A percentile compares a stretch with the other conserved stretches of the same genome.
Evolutionary conservation across 2,888 invertebrate species (phyloP).

Genomic region (Agrotis ipsilon): DNA sequence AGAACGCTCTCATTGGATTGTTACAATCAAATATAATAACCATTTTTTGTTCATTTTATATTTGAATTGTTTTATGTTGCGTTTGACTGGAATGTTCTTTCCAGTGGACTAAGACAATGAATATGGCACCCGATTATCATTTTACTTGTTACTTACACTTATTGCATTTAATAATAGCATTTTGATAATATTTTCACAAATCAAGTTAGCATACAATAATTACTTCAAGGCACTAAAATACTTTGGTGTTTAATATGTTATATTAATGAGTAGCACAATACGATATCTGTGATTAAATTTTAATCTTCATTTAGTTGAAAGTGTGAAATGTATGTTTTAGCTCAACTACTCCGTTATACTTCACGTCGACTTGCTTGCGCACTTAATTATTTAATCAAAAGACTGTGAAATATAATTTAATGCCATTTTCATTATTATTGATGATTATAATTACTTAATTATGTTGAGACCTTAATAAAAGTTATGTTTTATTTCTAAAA

Average conservation of each 20-base stretch:
- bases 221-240: conserved; percentile 20
- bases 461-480: conserved; percentile 70
- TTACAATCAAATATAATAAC: conserved; percentile 46
- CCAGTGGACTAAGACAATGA: conserved; percentile 40
- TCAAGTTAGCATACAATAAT: conserved; percentile 21
- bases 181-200: conserved; percentile 57
- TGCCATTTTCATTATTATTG: conserved; percentile 83
- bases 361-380: conserved; percentile 70
- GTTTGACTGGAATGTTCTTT: conserved; percentile 44
- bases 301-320: conserved; percentile 53
- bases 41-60: conserved; percentile 24
- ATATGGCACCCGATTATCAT: conserved; percentile 61
- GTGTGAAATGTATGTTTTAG: conserved; percentile 38
- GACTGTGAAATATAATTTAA: conserved; percentile 86
- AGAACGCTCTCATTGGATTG: conserved; percentile 40
- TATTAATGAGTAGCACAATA: conserved; percentile 53
- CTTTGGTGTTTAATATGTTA: conserved; percentile 36
- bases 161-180: conserved; percentile 71
- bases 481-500: conserved; percentile 72
- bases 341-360: conserved; percentile 43
- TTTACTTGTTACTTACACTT: conserved; percentile 46
- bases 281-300: conserved; percentile 61
- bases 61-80: conserved; percentile 41
- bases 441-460: conserved; percentile 74
- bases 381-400: conserved; percentile 82